Evolutionary conservation across 2,888 invertebrate genomes (phyloP).

Genomic region (Cryptus armator): DNA sequence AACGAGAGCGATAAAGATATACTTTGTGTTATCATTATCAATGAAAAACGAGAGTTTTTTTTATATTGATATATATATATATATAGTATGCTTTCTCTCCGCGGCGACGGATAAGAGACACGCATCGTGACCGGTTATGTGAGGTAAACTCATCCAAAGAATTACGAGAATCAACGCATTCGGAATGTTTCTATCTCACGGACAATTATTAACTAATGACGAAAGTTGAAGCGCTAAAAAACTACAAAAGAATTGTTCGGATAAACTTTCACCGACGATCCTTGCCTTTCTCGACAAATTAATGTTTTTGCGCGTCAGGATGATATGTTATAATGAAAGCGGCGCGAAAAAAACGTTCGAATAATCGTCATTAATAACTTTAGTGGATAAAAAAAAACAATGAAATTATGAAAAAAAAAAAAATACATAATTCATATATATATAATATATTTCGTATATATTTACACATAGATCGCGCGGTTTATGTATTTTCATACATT

Average conservation of each 20-base stretch:
- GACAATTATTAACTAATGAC: background rate
- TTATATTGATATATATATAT: too few species aligned
- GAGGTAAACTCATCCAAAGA: background rate
- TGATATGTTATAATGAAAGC: background rate
- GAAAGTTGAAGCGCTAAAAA: too few species aligned
- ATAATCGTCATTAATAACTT: background rate
- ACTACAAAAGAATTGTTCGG: background rate
- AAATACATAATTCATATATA: too few species aligned
- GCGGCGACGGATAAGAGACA: conserved; percentile 2
- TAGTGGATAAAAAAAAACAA: background rate
- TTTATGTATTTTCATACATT: background rate
- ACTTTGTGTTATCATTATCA: conserved; percentile 25
- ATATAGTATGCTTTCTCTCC: conserved; percentile 13
- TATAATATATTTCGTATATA: background rate
- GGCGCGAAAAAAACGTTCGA: background rate
- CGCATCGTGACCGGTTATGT: background rate
- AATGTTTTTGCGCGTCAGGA: background rate
- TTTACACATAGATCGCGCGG: background rate
- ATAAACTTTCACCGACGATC: background rate
- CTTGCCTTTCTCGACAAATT: background rate
- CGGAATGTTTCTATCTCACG: background rate
- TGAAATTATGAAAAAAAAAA: background rate
- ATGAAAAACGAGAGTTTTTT: conserved; percentile 12
- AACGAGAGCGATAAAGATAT: conserved; percentile 41
- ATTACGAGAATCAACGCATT: too few species aligned